A percentile compares a stretch with the other conserved stretches of the same genome.
Conservation (phyloP, 2,888 invertebrate species). For the Entomobrya multifasciata region DNA sequence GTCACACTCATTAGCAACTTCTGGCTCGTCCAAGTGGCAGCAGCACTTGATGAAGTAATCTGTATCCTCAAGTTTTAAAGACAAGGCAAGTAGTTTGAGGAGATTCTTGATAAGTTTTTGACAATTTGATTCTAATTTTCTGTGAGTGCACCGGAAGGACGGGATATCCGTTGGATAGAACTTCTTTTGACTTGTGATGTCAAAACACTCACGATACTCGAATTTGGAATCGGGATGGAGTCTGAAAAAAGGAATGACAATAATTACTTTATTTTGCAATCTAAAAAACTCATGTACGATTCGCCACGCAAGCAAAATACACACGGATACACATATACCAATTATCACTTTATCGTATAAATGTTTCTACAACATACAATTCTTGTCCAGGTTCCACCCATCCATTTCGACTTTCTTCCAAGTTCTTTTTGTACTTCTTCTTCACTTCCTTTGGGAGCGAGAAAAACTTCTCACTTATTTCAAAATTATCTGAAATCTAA, state of each 20-base stretch:
- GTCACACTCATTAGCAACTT: conserved; percentile 84
- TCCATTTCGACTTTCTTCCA: conserved; percentile 83
- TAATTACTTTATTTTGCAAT: not conserved
- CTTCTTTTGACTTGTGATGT: conserved; percentile 84
- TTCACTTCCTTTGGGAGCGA: conserved; percentile 86
- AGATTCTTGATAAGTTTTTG: conserved; percentile 86
- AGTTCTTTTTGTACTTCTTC: conserved; percentile 85
- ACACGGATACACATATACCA: too few relatives aligned
- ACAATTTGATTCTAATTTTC: conserved; percentile 86
- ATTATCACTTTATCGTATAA: too few relatives aligned
- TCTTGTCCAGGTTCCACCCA: conserved; percentile 85
- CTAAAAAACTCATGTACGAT: too few relatives aligned
- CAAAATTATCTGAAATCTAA: conserved; percentile 79
- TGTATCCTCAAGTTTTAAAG: conserved; percentile 80
- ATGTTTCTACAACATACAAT: conserved; percentile 80
- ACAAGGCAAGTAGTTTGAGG: conserved; percentile 82
- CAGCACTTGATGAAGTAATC: conserved; percentile 86
- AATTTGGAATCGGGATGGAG: conserved; percentile 81
- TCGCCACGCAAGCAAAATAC: too few relatives aligned
- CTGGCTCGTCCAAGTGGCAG: conserved; percentile 85
- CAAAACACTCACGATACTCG: conserved; percentile 88
- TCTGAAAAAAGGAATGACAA: conserved; percentile 65
- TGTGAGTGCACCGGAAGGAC: conserved; percentile 86
- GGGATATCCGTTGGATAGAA: conserved; percentile 86
- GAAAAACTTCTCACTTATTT: conserved; percentile 87